Percentiles rank a stretch among this genome's conserved stretches.
These are phyloP conservation scores for Neria commutata DNA, from an alignment of 2,888 invertebrate genomes.

Conservation along the genomic window DNA sequence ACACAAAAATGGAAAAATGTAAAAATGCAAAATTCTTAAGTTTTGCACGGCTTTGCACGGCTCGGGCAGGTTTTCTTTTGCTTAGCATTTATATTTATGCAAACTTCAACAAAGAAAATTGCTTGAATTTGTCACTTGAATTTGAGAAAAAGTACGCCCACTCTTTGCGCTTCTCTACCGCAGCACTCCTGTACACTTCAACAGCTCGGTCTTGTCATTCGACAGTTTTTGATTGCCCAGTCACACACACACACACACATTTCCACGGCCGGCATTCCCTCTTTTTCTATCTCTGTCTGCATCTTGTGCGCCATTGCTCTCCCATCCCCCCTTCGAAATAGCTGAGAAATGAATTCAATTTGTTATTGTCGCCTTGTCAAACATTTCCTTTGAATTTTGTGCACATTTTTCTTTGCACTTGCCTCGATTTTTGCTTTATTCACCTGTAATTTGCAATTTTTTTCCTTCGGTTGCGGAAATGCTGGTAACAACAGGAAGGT, in stretches of 20 bases:
- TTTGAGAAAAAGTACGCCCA: slow-evolving; percentile 26
- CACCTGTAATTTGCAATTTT: slow-evolving; percentile 53
- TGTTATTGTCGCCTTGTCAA: slow-evolving; percentile 36
- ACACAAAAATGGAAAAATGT: not conserved
- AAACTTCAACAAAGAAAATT: slow-evolving; percentile 36
- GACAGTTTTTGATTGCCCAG: too few relatives aligned
- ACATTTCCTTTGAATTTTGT: not conserved
- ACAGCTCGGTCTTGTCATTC: too few relatives aligned
- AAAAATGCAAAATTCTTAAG: not conserved
- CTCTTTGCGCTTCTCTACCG: slow-evolving; percentile 22
- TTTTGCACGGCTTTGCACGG: not conserved
- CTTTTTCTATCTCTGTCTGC: too few relatives aligned
- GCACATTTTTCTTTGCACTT: not conserved
- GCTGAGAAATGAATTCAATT: slow-evolving; percentile 51
- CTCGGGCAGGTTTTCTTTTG: not conserved
- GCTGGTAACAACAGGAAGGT: slow-evolving; percentile 23
- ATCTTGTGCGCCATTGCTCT: not conserved
- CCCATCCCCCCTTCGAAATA: slow-evolving; percentile 1
- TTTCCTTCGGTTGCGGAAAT: slow-evolving; percentile 35
- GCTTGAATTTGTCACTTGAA: slow-evolving; percentile 52
- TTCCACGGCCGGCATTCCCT: too few relatives aligned
- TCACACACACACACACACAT: too few relatives aligned
- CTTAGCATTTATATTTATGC: not conserved
- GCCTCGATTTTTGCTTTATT: slow-evolving; percentile 39
- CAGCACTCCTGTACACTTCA: too few relatives aligned